A percentile compares a stretch with the other conserved stretches of the same genome.
These are phyloP conservation scores for Sialia sialis DNA, from an alignment of 2,113 vertebrate genomes.

Conservation along the genomic window DNA sequence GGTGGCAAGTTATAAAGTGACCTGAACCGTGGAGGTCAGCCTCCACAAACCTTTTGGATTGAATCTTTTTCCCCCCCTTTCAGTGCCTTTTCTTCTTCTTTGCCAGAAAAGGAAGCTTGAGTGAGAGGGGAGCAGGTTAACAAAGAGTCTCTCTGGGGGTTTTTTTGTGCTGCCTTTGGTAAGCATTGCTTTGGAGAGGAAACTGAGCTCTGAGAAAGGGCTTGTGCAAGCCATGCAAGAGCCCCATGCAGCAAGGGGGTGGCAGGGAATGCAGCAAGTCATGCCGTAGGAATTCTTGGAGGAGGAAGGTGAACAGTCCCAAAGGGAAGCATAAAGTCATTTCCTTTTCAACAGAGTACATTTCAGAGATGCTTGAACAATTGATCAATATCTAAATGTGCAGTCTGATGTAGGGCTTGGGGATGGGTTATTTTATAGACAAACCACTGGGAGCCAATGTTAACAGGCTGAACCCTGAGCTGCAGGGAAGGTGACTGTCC, in stretches of 20 bases:
- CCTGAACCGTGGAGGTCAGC: rapidly evolving
- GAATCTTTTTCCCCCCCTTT: rapidly evolving
- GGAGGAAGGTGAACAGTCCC: conserved; percentile 27
- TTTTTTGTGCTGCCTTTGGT: background rate
- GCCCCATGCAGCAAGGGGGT: background rate
- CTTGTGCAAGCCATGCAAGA: background rate
- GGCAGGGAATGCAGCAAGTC: background rate
- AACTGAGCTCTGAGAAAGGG: background rate
- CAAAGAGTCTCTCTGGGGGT: rapidly evolving
- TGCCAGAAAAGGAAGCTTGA: background rate
- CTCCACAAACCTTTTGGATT: background rate
- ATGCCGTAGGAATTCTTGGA: background rate
- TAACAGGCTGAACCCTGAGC: background rate
- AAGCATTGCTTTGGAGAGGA: background rate
- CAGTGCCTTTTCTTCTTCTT: background rate
- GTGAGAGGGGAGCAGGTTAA: background rate
- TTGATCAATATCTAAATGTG: conserved; percentile 25
- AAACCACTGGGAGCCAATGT: background rate
- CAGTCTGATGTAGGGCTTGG: background rate
- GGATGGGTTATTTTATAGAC: background rate
- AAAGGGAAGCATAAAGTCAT: conserved; percentile 8
- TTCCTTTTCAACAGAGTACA: background rate
- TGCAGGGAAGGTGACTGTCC: background rate
- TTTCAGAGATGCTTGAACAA: conserved; percentile 22
- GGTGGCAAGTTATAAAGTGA: background rate